These are phyloP conservation scores for Tragelaphus buxtoni DNA, from an alignment of 2,113 vertebrate species.

Conservation along the genomic window DNA sequence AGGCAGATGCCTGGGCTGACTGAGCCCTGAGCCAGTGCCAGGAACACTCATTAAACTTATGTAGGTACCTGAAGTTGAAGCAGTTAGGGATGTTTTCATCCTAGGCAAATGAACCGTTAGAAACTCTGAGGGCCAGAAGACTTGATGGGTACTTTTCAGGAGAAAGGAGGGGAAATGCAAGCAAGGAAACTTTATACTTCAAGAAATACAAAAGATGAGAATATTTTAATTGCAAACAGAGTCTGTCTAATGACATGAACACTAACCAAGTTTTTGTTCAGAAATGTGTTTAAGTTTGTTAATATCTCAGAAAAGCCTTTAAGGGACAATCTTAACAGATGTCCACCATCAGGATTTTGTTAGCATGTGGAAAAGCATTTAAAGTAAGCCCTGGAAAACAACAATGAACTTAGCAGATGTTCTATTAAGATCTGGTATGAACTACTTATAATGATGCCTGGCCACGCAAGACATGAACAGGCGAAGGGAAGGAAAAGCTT, in stretches of 20 bases:
- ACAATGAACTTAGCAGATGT: conserved; percentile 49
- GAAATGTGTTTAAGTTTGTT: conserved; percentile 44
- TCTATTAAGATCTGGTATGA: conserved; percentile 42
- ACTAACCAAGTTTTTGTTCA: conserved; percentile 4
- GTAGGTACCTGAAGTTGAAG: not conserved
- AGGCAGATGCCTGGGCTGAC: not conserved
- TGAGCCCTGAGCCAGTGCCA: conserved; percentile 1
- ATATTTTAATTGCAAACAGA: conserved; percentile 42
- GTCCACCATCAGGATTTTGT: conserved; percentile 51
- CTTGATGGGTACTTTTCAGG: not conserved
- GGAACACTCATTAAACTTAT: conserved; percentile 26
- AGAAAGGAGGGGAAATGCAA: not conserved
- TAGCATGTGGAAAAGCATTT: conserved; percentile 29
- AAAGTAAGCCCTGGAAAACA: conserved; percentile 31
- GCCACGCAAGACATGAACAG: not conserved
- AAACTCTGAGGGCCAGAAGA: conserved; percentile 19
- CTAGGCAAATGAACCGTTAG: not conserved
- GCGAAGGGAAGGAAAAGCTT: not conserved
- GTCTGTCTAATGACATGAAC: conserved; percentile 31
- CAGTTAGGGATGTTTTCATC: not conserved
- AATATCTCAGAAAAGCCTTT: conserved; percentile 61
- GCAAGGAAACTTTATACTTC: not conserved
- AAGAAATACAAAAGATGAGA: conserved; percentile 1
- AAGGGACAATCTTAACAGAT: conserved; percentile 60
- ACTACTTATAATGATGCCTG: conserved; percentile 29